Evolutionary conservation across 23 tunicate genomes (phyloP).

Genomic region (Trididemnum miniatum): DNA sequence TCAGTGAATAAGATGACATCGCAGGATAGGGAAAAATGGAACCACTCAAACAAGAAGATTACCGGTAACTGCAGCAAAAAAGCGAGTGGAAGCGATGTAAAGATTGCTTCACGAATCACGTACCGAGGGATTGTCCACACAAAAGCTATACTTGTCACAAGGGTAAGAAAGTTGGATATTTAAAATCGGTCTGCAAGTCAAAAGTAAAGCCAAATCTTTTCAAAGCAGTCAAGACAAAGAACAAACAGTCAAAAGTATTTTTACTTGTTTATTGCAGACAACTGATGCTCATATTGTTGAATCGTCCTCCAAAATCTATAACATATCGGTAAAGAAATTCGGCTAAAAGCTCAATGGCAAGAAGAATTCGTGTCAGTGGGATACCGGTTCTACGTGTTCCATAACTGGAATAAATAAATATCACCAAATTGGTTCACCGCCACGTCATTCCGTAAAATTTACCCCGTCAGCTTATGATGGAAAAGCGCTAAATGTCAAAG

Average conservation of each 20-base stretch:
- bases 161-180: not conserved
- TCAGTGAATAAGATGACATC: not conserved
- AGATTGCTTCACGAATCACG: slow-evolving; percentile 7
- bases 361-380: slow-evolving; percentile 9
- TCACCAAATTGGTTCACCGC: not conserved
- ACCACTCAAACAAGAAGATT: not conserved
- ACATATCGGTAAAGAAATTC: slow-evolving; percentile 1
- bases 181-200: not conserved
- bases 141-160: slow-evolving; percentile 3
- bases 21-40: not conserved
- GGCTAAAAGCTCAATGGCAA: slow-evolving; percentile 5
- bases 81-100: slow-evolving; percentile 2
- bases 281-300: not conserved
- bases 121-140: not conserved
- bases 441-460: not conserved
- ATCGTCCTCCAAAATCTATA: not conserved
- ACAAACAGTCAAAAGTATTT: not conserved
- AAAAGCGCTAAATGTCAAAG: slow-evolving; percentile 3
- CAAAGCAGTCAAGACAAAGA: not conserved
- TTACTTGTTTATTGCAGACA: not conserved
- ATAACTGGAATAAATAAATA: not conserved
- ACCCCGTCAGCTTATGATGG: not conserved
- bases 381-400: slow-evolving; percentile 6
- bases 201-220: not conserved
- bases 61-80: not conserved